Evolutionary conservation across 2,888 invertebrate species (phyloP).

Genomic region (Drosophila leonis): DNA sequence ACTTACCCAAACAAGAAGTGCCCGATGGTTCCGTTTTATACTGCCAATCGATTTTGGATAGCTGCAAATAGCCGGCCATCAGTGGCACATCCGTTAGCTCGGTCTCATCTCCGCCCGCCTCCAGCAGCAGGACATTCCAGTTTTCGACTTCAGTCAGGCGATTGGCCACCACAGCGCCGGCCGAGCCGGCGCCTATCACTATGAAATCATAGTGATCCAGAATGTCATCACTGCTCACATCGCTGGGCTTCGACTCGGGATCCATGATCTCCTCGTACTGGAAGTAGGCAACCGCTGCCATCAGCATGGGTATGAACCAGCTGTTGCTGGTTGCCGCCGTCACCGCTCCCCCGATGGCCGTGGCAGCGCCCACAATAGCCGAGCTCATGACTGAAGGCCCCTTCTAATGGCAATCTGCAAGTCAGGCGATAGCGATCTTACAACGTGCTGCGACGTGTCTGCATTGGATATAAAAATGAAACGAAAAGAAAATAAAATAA

Average conservation of each 20-base stretch:
- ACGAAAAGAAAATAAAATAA: slow-evolving; percentile 18
- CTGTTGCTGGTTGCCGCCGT: slow-evolving; percentile 90
- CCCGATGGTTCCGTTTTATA: slow-evolving; percentile 96
- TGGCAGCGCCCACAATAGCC: slow-evolving; percentile 88
- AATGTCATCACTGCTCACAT: slow-evolving; percentile 89
- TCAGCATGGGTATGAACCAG: slow-evolving; percentile 93
- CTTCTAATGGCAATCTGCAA: background rate
- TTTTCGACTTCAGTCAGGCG: slow-evolving; percentile 91
- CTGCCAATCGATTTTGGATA: slow-evolving; percentile 95
- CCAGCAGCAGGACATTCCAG: slow-evolving; percentile 92
- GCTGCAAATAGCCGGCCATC: slow-evolving; percentile 94
- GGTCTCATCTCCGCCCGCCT: slow-evolving; percentile 96
- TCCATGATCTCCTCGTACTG: slow-evolving; percentile 94
- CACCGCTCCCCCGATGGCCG: slow-evolving; percentile 89
- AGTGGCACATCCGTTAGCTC: slow-evolving; percentile 95
- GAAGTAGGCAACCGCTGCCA: slow-evolving; percentile 94
- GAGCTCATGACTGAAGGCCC: slow-evolving; percentile 87
- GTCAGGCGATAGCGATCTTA: slow-evolving; percentile 12
- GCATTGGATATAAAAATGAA: too few species aligned
- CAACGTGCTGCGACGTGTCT: slow-evolving; percentile 51
- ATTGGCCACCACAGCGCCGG: slow-evolving; percentile 95
- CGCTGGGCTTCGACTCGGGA: slow-evolving; percentile 92
- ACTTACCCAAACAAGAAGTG: slow-evolving; percentile 91
- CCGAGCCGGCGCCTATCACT: slow-evolving; percentile 94
- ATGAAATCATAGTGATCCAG: slow-evolving; percentile 92